A percentile compares a stretch with the other conserved stretches of the same genome.
phyloP scores from a whole-genome alignment of 2,797 vertebrate genomes.

The Brotogeris chrysoptera region DNA sequence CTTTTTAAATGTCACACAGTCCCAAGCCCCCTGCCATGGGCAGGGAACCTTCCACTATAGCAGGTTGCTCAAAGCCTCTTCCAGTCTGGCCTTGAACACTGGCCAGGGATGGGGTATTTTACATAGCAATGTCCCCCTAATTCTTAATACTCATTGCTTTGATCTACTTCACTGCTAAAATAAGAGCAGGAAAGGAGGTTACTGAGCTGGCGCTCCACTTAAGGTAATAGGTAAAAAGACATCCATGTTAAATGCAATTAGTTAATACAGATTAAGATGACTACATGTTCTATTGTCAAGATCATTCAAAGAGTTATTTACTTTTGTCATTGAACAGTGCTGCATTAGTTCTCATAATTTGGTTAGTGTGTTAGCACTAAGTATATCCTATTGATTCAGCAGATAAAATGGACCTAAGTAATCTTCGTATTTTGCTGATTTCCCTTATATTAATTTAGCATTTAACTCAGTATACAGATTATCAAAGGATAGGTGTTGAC shows the following conservation, averaged over 20 bases:
- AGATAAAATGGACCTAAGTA: conserved; percentile 70
- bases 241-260: conserved; percentile 72
- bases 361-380: conserved; percentile 81
- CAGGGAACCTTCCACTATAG: neutral
- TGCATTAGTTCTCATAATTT: conserved; percentile 77
- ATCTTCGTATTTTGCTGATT: conserved; percentile 69
- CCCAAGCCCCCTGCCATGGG: neutral
- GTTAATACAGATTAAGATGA: conserved; percentile 77
- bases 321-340: conserved; percentile 78
- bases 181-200: neutral
- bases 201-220: conserved; percentile 51
- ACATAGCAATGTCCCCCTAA: neutral
- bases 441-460: conserved; percentile 54
- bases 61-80: neutral
- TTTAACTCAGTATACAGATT: conserved; percentile 44
- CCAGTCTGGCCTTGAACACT: neutral
- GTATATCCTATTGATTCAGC: conserved; percentile 79
- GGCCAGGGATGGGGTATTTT: neutral
- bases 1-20: neutral
- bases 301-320: conserved; percentile 73
- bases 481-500: conserved; percentile 56
- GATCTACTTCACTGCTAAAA: conserved; percentile 37
- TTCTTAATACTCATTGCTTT: conserved; percentile 25
- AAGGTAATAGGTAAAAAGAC: conserved; percentile 58
- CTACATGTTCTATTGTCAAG: conserved; percentile 78